Evolutionary conservation across 2,888 invertebrate species (phyloP).

Genomic region (Sinopyrophorus schimmeli): DNA sequence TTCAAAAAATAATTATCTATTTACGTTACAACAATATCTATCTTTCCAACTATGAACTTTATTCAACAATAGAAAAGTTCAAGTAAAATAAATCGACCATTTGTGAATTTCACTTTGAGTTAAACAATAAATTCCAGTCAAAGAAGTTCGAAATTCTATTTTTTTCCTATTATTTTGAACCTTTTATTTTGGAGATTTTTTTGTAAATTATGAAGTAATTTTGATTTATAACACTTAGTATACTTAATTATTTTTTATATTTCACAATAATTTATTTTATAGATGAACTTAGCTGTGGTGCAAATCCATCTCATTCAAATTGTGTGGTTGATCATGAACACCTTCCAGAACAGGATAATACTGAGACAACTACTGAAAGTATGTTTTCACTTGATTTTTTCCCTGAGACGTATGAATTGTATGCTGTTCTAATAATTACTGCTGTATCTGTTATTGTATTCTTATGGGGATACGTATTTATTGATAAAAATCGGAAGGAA

Average conservation of each 20-base stretch:
- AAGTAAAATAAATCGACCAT: too few relatives aligned
- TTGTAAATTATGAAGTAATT: too few relatives aligned
- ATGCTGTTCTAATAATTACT: conserved; percentile 55
- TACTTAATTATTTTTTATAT: background rate
- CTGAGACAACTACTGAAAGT: background rate
- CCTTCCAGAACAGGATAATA: background rate
- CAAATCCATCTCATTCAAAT: conserved; percentile 10
- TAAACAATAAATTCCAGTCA: too few relatives aligned
- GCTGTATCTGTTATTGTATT: conserved; percentile 74
- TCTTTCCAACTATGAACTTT: too few relatives aligned
- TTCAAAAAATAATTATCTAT: too few relatives aligned
- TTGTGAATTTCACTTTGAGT: too few relatives aligned
- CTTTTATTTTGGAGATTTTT: too few relatives aligned
- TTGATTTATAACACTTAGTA: too few relatives aligned
- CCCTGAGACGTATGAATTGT: conserved; percentile 18
- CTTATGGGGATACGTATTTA: conserved; percentile 74
- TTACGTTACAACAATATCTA: too few relatives aligned
- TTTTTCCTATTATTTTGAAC: too few relatives aligned
- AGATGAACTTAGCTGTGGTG: conserved; percentile 23
- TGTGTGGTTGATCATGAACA: conserved; percentile 6
- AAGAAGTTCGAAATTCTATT: too few relatives aligned
- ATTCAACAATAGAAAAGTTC: too few relatives aligned
- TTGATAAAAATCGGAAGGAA: conserved; percentile 75
- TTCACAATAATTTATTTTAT: conserved; percentile 1
- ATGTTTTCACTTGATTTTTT: conserved; percentile 6